Evolutionary conservation across 2,797 vertebrate species (phyloP).

Genomic region (Arctocebus calabarensis): DNA sequence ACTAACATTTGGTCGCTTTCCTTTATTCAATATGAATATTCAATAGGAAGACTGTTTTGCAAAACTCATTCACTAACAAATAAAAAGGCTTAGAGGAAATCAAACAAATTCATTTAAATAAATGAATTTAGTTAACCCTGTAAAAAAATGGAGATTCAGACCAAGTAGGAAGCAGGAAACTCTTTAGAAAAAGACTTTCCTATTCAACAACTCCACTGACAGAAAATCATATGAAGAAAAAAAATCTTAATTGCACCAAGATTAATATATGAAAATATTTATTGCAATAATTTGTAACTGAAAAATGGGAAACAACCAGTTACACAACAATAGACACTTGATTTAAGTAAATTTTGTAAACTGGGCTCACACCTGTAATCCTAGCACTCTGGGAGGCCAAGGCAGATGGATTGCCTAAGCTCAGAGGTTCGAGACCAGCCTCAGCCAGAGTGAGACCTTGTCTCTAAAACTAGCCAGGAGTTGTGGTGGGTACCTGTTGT

Average conservation of each 20-base stretch:
- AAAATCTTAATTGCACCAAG: not conserved
- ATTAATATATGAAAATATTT: not conserved
- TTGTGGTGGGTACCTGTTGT: no score
- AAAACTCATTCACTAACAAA: not conserved
- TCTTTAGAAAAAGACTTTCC: not conserved
- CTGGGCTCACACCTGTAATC: no score
- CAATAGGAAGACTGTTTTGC: not conserved
- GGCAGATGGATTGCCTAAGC: no score
- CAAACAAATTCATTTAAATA: slow-evolving; percentile 1
- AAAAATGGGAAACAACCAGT: not conserved
- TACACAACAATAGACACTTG: not conserved
- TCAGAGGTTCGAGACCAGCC: no score
- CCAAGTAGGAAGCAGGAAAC: slow-evolving; percentile 4
- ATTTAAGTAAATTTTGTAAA: slow-evolving; percentile 8
- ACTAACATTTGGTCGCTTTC: not conserved
- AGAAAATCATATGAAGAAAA: not conserved
- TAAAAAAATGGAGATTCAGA: not conserved
- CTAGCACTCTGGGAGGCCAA: no score
- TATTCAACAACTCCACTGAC: not conserved
- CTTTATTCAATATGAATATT: not conserved
- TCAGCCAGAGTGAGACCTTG: no score
- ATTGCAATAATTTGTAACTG: not conserved
- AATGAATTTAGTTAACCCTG: not conserved
- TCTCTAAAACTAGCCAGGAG: no score
- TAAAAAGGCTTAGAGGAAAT: slow-evolving; percentile 26